phyloP scores from a whole-genome alignment of 2,113 vertebrate species.

The Tiliqua scincoides region DNA sequence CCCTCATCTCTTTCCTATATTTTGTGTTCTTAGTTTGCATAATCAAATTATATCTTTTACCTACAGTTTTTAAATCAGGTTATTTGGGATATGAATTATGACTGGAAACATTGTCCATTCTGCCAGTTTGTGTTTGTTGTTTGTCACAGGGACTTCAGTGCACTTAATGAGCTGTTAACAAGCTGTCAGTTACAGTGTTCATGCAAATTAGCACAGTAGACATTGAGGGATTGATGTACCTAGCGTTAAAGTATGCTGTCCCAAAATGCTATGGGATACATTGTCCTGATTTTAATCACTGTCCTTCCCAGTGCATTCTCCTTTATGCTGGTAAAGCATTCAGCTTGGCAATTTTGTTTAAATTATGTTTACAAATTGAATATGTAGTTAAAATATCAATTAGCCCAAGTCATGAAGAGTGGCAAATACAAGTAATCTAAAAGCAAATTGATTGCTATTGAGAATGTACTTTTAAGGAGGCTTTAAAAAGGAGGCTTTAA shows the following conservation, averaged over 20 bases:
- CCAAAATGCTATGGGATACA: constrained; percentile 60
- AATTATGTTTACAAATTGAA: constrained; percentile 63
- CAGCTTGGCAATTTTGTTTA: constrained; percentile 46
- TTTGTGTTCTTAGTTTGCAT: not conserved
- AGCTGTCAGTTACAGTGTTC: constrained; percentile 76
- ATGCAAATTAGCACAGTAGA: constrained; percentile 70
- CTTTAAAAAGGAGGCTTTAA: too few relatives aligned
- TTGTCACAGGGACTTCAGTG: constrained; percentile 66
- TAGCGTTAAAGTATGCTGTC: constrained; percentile 56
- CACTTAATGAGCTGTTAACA: constrained; percentile 80
- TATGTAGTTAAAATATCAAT: constrained; percentile 68
- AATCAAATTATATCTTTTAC: constrained; percentile 35
- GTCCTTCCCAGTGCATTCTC: constrained; percentile 36
- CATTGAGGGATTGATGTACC: constrained; percentile 73
- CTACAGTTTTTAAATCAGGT: constrained; percentile 25
- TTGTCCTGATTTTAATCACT: constrained; percentile 59
- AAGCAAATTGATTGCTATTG: constrained; percentile 61
- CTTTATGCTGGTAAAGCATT: constrained; percentile 47
- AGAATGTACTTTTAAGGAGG: constrained; percentile 30
- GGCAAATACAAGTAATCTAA: constrained; percentile 61
- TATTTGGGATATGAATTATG: constrained; percentile 50
- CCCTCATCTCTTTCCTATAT: not conserved
- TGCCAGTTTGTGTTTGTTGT: constrained; percentile 48
- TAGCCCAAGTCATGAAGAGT: constrained; percentile 62
- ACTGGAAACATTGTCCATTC: constrained; percentile 53